These are phyloP conservation scores for Coelinius sp. DNA, from an alignment of 2,888 invertebrate species.

Conservation along the genomic window DNA sequence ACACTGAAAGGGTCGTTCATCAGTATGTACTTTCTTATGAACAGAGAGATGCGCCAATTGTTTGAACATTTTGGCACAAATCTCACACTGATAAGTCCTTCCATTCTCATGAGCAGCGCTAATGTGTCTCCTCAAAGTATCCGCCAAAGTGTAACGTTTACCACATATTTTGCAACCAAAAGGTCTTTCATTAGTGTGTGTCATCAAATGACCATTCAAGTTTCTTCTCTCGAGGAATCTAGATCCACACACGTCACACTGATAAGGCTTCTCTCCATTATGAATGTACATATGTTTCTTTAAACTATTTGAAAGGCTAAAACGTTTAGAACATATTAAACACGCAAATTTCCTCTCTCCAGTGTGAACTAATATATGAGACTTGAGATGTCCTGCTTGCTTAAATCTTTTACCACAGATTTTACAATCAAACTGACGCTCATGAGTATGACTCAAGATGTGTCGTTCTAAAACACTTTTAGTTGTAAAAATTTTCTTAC, in stretches of 20 bases:
- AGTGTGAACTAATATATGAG: constrained; percentile 72
- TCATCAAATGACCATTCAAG: constrained; percentile 60
- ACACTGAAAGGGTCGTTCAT: constrained; percentile 72
- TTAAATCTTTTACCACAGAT: constrained; percentile 72
- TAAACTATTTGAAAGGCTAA: constrained; percentile 70
- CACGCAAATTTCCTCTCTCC: constrained; percentile 73
- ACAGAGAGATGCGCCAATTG: constrained; percentile 62
- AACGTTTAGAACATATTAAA: constrained; percentile 72
- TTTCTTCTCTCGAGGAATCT: constrained; percentile 61
- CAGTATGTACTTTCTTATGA: constrained; percentile 71
- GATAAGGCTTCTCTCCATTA: constrained; percentile 62
- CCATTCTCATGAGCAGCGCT: constrained; percentile 62
- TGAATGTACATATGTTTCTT: constrained; percentile 71
- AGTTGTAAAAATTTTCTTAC: constrained; percentile 73
- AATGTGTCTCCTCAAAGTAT: constrained; percentile 60
- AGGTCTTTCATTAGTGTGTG: constrained; percentile 62
- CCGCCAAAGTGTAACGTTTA: constrained; percentile 61
- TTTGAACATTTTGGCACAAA: constrained; percentile 66
- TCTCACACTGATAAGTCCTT: constrained; percentile 63
- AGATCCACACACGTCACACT: constrained; percentile 62
- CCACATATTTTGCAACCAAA: constrained; percentile 62
- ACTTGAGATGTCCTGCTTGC: constrained; percentile 71
- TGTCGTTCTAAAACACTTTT: constrained; percentile 73
- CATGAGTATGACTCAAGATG: constrained; percentile 71
- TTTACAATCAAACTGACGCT: constrained; percentile 69